Base-by-base conservation (phyloP, 2,113 vertebrate genomes). In the Urocynchramus pylzowi region DNA sequence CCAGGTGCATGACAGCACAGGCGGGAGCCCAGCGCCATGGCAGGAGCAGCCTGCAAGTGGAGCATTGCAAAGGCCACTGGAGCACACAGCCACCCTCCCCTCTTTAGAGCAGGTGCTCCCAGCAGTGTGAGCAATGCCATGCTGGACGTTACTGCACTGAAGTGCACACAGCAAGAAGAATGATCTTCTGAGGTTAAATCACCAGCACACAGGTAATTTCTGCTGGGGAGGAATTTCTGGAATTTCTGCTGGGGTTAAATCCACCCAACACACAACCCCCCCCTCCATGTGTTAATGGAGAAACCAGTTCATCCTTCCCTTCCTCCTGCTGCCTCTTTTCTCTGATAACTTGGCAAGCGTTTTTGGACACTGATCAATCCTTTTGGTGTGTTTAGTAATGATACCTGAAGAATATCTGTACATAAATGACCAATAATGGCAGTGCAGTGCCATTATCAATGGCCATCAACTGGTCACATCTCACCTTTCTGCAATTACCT, bases 191-290 rank as follows among this genome's bases (percentile, higher is more conserved):
- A 93, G 88, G 83, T 52, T 68, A 60, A 90, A 89, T 37, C 56
- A 75, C 35, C 76, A 65, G 30, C 11, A 26, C 3, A 16, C 13
- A 39, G 68, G 1, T 3, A 65, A 41, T 49, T 91, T 82, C 37
- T 78, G 50, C 52, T 26, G 22, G 39, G 64, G 57, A n/a, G n/a
- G n/a, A n/a, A n/a, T n/a, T n/a, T n/a, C n/a, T n/a, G 0, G 3
- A 15, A 41, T 49, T 91, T 82, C 37, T 78, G 50, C 52, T 26
- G 22, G 39, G 64, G 57, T 14, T 80, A 60, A 65, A 80, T 39
- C 28, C 0, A 0, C 47, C 47, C 31, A 47, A 60, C 16, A 67
- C 0, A 0, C 45, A 65, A 79, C 4, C 10, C 61, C 9, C 9
- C 10, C 47, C 11, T 4, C 16, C 8, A 7, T 0, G 45, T 28